Evolutionary conservation across 2,888 invertebrate genomes (phyloP).

Genomic region (Notodonta dromedarius): DNA sequence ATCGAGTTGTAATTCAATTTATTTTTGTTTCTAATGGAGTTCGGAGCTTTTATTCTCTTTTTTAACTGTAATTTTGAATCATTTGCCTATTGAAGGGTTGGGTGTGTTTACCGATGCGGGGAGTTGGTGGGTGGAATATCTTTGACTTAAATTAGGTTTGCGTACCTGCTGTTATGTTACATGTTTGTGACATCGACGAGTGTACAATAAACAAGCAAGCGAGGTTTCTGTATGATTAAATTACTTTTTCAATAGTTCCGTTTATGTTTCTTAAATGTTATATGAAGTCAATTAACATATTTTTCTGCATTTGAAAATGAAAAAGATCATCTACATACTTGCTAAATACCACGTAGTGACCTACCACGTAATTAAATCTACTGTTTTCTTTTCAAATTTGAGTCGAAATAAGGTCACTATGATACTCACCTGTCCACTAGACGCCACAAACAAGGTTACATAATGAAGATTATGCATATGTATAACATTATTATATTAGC

Average conservation of each 20-base stretch:
- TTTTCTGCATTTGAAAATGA: no score
- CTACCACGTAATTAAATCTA: no score
- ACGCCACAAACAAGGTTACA: conserved; percentile 22
- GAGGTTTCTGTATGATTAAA: no score
- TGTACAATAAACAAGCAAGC: no score
- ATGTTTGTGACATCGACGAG: no score
- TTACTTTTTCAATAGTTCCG: no score
- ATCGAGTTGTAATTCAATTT: conserved; percentile 84
- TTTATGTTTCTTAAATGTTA: no score
- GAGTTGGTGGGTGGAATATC: conserved; percentile 43
- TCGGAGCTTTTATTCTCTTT: conserved; percentile 68
- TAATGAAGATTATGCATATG: conserved; percentile 52
- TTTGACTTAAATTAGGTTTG: conserved; percentile 19
- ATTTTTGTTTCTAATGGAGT: conserved; percentile 85
- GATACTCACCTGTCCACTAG: neutral
- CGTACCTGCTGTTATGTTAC: neutral
- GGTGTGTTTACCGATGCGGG: conserved; percentile 51
- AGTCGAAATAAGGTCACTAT: conserved; percentile 28
- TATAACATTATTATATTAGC: conserved; percentile 64
- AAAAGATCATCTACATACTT: no score
- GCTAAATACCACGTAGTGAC: no score
- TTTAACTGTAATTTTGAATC: conserved; percentile 76
- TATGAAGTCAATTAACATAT: no score
- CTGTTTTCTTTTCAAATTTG: neutral
- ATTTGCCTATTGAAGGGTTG: conserved; percentile 69